Percentiles rank a stretch among this genome's conserved stretches.
Conservation (phyloP, 1,140 invertebrate genomes). For the Pinna nobilis region DNA sequence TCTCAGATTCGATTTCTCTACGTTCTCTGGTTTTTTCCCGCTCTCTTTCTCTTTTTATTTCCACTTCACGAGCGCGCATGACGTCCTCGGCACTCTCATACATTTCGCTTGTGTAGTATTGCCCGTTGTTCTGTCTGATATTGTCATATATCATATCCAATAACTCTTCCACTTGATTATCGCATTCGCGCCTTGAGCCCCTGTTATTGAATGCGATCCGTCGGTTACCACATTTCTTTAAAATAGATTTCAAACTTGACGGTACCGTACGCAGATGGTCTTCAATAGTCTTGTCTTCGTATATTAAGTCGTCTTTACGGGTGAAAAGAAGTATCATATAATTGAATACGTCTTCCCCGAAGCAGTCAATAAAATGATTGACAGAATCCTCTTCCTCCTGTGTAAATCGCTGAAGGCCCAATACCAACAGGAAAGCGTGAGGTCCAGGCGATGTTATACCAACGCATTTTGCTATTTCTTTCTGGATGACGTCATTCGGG, state of each 20-base stretch:
- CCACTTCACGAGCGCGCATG: conserved; percentile 7
- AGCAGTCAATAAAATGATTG: conserved; percentile 9
- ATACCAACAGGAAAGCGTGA: conserved; percentile 19
- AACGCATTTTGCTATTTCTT: conserved; percentile 37
- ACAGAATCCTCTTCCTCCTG: conserved; percentile 28
- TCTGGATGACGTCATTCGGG: conserved; percentile 2
- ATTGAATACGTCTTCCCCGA: conserved; percentile 14
- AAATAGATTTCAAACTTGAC: background rate
- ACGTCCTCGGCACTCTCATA: conserved; percentile 22
- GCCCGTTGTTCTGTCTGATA: background rate
- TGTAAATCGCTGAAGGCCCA: conserved; percentile 10
- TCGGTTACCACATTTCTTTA: background rate
- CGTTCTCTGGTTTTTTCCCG: conserved; percentile 21
- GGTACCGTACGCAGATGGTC: conserved; percentile 6
- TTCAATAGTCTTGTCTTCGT: background rate
- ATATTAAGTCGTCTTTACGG: conserved; percentile 28
- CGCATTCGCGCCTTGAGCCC: background rate
- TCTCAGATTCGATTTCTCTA: conserved; percentile 58
- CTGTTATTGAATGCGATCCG: conserved; percentile 19
- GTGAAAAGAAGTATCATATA: conserved; percentile 30
- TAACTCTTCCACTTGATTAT: conserved; percentile 18
- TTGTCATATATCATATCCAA: conserved; percentile 6
- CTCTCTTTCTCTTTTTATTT: conserved; percentile 23
- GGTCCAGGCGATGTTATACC: conserved; percentile 27
- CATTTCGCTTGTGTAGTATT: conserved; percentile 30